phyloP scores from a whole-genome alignment of 2,113 vertebrate species.

The Asarcornis scutulata region DNA sequence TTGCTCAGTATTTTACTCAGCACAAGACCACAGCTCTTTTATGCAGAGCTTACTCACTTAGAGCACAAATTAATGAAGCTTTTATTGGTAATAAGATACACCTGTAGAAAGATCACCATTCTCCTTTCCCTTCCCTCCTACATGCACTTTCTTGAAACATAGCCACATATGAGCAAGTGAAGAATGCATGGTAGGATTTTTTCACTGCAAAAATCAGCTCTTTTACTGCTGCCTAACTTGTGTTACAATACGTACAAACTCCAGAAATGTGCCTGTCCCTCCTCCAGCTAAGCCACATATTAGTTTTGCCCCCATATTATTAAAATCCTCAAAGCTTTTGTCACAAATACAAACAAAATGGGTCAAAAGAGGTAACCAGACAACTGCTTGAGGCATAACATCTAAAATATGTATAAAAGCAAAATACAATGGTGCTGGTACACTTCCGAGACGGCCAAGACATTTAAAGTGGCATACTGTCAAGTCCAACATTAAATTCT shows the following conservation, averaged over 20 bases:
- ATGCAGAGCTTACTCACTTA: not conserved
- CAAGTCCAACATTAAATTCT: not conserved
- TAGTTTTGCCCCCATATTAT: not conserved
- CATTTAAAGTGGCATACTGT: not conserved
- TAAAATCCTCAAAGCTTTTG: conserved; percentile 16
- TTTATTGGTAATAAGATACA: not conserved
- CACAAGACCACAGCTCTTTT: not conserved
- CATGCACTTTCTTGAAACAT: conserved; percentile 3
- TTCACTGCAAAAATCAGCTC: conserved; percentile 22
- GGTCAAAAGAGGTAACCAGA: conserved; percentile 19
- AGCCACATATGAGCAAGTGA: conserved; percentile 24
- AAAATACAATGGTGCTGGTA: not conserved
- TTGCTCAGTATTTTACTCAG: not conserved
- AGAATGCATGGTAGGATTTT: conserved; percentile 23
- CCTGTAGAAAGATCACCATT: not conserved
- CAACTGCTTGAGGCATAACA: not conserved
- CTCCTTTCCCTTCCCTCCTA: conserved; percentile 24
- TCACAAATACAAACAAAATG: not conserved
- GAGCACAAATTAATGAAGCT: not conserved
- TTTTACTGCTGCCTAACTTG: conserved; percentile 35
- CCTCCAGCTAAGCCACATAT: not conserved
- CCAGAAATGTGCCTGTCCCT: conserved; percentile 7
- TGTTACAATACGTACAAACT: conserved; percentile 34
- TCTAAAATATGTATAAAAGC: not conserved
- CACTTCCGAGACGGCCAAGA: not conserved